Evolutionary conservation across 2,797 vertebrate genomes (phyloP).

Genomic region (Pempheris klunzingeri): DNA sequence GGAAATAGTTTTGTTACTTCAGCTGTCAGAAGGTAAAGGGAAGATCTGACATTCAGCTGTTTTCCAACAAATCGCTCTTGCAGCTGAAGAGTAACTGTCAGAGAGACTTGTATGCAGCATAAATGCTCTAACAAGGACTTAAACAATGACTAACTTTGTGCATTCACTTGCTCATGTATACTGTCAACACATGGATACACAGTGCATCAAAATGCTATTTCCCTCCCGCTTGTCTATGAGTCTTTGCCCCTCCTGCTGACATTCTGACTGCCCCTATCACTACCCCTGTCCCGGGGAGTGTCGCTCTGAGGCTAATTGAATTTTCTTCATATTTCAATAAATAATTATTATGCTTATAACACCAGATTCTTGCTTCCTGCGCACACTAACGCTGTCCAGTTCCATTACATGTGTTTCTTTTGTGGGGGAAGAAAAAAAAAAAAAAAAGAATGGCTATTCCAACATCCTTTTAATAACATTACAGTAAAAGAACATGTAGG

Average conservation of each 20-base stretch:
- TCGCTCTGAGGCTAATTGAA: slow-evolving; percentile 86
- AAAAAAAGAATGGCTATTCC: not conserved
- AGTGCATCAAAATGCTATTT: slow-evolving; percentile 79
- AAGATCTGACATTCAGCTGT: slow-evolving; percentile 8
- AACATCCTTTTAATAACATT: not conserved
- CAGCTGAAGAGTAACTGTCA: not conserved
- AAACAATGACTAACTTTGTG: slow-evolving; percentile 42
- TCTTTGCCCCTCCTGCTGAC: slow-evolving; percentile 71
- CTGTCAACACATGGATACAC: slow-evolving; percentile 41
- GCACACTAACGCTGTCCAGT: slow-evolving; percentile 30
- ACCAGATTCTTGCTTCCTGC: slow-evolving; percentile 56
- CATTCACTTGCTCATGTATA: slow-evolving; percentile 48
- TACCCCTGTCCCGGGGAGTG: slow-evolving; percentile 83
- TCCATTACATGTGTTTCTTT: slow-evolving; percentile 6
- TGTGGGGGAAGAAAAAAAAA: too few relatives aligned
- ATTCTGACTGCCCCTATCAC: slow-evolving; percentile 83
- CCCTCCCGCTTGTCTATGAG: slow-evolving; percentile 81
- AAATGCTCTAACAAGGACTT: slow-evolving; percentile 30
- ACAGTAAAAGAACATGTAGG: not conserved
- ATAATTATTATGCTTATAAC: slow-evolving; percentile 87
- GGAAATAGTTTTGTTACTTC: slow-evolving; percentile 24
- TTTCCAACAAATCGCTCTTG: slow-evolving; percentile 21
- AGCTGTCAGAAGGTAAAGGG: not conserved
- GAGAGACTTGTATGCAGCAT: slow-evolving; percentile 8
- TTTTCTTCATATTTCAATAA: slow-evolving; percentile 92